Evolutionary conservation across 2,113 vertebrate genomes (phyloP).

Genomic region (Scomber colias): DNA sequence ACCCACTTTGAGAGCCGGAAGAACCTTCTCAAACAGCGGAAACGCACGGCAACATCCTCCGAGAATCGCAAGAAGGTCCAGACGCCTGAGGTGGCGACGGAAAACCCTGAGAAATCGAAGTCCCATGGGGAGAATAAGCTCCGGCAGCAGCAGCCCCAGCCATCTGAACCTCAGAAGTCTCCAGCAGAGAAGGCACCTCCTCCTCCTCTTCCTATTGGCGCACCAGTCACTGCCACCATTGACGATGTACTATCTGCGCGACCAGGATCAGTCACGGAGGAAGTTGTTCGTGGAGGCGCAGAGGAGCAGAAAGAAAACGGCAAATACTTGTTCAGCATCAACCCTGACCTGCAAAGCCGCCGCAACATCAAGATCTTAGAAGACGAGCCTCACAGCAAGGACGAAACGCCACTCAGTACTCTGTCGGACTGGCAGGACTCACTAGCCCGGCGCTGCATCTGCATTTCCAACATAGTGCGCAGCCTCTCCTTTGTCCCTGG

Average conservation of each 20-base stretch:
- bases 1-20: slow-evolving; percentile 96
- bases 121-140: slow-evolving; percentile 61
- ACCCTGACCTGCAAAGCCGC: slow-evolving; percentile 88
- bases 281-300: slow-evolving; percentile 80
- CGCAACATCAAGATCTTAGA: slow-evolving; percentile 94
- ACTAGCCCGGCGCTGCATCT: slow-evolving; percentile 94
- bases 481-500: slow-evolving; percentile 97
- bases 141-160: slow-evolving; percentile 48
- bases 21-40: slow-evolving; percentile 86
- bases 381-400: slow-evolving; percentile 97
- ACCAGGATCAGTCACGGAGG: slow-evolving; percentile 88
- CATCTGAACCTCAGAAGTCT: slow-evolving; percentile 53
- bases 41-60: slow-evolving; percentile 73
- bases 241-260: slow-evolving; percentile 92
- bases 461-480: slow-evolving; percentile 96
- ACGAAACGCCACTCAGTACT: slow-evolving; percentile 95
- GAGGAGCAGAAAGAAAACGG: slow-evolving; percentile 87
- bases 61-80: slow-evolving; percentile 82
- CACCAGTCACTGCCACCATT: slow-evolving; percentile 88
- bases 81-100: slow-evolving; percentile 68
- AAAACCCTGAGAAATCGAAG: slow-evolving; percentile 79
- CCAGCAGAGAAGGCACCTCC: slow-evolving; percentile 28
- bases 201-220: slow-evolving; percentile 63
- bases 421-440: slow-evolving; percentile 97
- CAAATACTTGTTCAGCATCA: slow-evolving; percentile 91